Evolutionary conservation across 2,888 invertebrate species (phyloP).

Genomic region (Hypsopygia costalis): DNA sequence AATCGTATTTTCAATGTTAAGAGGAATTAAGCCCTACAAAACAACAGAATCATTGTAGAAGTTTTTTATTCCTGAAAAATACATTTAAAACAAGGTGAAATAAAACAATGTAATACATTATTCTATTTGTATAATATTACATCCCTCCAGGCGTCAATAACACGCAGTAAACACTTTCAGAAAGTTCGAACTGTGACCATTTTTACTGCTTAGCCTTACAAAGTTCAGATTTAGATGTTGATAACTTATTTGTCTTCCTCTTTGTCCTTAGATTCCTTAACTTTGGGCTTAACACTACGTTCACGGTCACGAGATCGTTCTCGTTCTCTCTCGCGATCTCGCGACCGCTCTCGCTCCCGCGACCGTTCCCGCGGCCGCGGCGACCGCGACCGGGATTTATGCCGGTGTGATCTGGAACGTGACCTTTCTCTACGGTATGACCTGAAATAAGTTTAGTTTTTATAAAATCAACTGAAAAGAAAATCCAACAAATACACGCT

Average conservation of each 20-base stretch:
- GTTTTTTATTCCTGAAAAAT: no score
- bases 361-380: slow-evolving; percentile 73
- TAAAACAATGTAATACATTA: no score
- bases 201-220: slow-evolving; percentile 6
- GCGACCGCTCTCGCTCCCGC: slow-evolving; percentile 24
- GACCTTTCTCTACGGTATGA: slow-evolving; percentile 85
- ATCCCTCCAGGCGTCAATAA: not conserved
- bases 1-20: no score
- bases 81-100: no score
- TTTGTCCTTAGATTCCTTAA: slow-evolving; percentile 82
- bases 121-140: not conserved
- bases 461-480: no score
- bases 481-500: no score
- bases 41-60: no score
- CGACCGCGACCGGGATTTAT: slow-evolving; percentile 86
- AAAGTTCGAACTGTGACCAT: no score
- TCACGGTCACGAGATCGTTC: slow-evolving; percentile 53
- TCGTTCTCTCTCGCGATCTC: slow-evolving; percentile 50
- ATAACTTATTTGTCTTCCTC: slow-evolving; percentile 84
- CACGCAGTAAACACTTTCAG: not conserved
- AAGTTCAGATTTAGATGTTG: slow-evolving; percentile 1
- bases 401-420: slow-evolving; percentile 83
- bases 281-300: slow-evolving; percentile 78
- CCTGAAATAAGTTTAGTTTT: no score
- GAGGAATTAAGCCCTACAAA: no score